These are phyloP conservation scores for Cynaeus angustus DNA, from an alignment of 2,888 invertebrate species.

Conservation along the genomic window DNA sequence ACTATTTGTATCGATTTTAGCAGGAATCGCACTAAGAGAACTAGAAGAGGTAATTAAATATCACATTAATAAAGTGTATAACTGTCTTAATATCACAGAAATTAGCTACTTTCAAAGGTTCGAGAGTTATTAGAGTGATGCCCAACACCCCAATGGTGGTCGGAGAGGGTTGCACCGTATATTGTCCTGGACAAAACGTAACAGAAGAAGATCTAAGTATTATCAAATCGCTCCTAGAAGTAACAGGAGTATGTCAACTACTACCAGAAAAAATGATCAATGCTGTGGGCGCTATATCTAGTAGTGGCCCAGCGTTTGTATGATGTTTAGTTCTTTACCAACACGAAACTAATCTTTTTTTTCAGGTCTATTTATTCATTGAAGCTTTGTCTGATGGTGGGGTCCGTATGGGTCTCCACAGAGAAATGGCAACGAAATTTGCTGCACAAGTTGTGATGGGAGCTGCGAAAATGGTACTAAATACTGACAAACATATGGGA, in stretches of 20 bases:
- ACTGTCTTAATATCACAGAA: neutral
- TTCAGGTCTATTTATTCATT: constrained; percentile 86
- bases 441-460: constrained; percentile 91
- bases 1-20: constrained; percentile 88
- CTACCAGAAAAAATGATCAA: constrained; percentile 88
- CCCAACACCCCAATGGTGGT: constrained; percentile 91
- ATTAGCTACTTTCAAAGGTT: constrained; percentile 52
- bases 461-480: constrained; percentile 84
- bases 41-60: constrained; percentile 75
- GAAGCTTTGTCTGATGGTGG: constrained; percentile 96
- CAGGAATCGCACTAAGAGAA: constrained; percentile 80
- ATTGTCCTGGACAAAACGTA: constrained; percentile 74
- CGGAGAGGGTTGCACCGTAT: constrained; percentile 81
- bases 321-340: constrained; percentile 53
- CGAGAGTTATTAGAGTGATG: constrained; percentile 83
- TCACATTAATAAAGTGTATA: no score
- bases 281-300: constrained; percentile 84
- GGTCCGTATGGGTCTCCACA: constrained; percentile 91
- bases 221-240: constrained; percentile 75
- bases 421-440: constrained; percentile 84
- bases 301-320: constrained; percentile 95
- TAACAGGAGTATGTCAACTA: constrained; percentile 81
- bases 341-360: constrained; percentile 39
- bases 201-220: constrained; percentile 74
- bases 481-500: constrained; percentile 85